Evolutionary conservation across 2,888 invertebrate species (phyloP).

Genomic region (Polietes domitor): DNA sequence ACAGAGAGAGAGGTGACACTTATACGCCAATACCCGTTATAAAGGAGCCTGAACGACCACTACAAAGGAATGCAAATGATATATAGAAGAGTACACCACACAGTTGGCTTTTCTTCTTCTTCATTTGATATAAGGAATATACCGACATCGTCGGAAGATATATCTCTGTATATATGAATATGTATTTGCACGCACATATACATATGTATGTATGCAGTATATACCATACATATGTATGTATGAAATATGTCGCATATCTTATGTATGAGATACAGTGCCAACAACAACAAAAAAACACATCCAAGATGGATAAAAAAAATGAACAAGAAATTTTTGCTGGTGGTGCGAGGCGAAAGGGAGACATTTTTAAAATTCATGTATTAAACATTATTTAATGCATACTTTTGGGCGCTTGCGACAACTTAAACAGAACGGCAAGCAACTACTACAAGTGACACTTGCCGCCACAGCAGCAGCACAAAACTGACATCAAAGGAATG

Average conservation of each 20-base stretch:
- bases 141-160: not conserved
- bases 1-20: too few species aligned
- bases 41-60: slow-evolving; percentile 63
- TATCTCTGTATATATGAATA: slow-evolving; percentile 2
- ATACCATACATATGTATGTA: not conserved
- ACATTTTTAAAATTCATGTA: slow-evolving; percentile 29
- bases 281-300: not conserved
- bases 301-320: not conserved
- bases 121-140: slow-evolving; percentile 49
- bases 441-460: not conserved
- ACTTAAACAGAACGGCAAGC: not conserved
- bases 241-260: slow-evolving; percentile 20
- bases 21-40: slow-evolving; percentile 6
- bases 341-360: not conserved
- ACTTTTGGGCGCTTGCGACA: slow-evolving; percentile 19
- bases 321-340: too few species aligned
- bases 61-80: slow-evolving; percentile 64
- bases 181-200: not conserved
- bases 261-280: not conserved
- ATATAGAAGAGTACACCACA: slow-evolving; percentile 30
- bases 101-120: not conserved
- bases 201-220: not conserved
- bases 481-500: not conserved
- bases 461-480: not conserved
- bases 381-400: slow-evolving; percentile 40